Percentiles rank a stretch among this genome's conserved stretches.
phyloP scores from a whole-genome alignment of 2,113 vertebrate species.

The Galemys pyrenaicus region DNA sequence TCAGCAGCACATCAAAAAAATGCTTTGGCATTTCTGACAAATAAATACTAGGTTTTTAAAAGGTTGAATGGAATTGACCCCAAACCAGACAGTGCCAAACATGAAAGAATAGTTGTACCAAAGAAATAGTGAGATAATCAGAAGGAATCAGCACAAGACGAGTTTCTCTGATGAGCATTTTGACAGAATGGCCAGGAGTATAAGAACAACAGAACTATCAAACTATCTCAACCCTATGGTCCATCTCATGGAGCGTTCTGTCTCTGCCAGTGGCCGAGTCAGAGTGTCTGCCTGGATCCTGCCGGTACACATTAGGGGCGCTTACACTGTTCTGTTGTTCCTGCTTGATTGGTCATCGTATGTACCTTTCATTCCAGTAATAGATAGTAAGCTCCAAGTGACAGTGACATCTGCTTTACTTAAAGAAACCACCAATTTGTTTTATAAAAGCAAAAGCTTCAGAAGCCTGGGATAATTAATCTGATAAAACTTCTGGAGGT shows the following conservation, averaged over 20 bases:
- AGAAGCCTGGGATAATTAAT: not conserved
- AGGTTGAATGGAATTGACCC: not conserved
- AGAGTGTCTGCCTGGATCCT: not conserved
- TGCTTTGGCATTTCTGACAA: conserved; percentile 23
- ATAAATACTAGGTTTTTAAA: not conserved
- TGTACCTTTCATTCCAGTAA: not conserved
- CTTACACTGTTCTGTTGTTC: not conserved
- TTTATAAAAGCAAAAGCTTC: not conserved
- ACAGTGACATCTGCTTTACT: not conserved
- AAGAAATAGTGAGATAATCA: not conserved
- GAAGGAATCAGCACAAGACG: not conserved
- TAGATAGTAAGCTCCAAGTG: not conserved
- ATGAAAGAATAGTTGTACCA: not conserved
- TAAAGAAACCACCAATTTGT: conserved; percentile 23
- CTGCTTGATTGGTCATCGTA: not conserved
- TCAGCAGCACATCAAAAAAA: not conserved
- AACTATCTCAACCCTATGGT: not conserved
- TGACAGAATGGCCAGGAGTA: not conserved
- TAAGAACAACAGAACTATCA: not conserved
- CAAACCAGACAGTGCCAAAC: too few relatives aligned
- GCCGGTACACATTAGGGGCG: too few relatives aligned
- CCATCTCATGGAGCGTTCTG: not conserved
- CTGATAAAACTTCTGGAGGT: not conserved
- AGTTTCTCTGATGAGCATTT: conserved; percentile 5
- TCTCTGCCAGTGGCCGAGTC: not conserved